A percentile compares a stretch with the other conserved stretches of the same genome.
Evolutionary conservation across 2,113 vertebrate species (phyloP).

Genomic region (Phyllopteryx taeniolatus): DNA sequence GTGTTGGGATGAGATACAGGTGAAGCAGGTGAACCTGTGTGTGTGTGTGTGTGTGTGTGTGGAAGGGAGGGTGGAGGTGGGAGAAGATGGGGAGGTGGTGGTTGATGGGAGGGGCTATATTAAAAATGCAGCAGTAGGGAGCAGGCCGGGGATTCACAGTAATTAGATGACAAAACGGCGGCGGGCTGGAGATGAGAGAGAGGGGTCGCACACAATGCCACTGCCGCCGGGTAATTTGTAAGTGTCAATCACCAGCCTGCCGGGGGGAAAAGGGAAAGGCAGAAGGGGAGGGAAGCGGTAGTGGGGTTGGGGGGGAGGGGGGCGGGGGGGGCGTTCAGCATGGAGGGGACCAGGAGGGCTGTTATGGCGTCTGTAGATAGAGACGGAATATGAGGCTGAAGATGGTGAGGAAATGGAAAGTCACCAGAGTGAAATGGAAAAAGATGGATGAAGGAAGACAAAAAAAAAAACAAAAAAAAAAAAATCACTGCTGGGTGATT

Average conservation of each 20-base stretch:
- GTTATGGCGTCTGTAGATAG: slow-evolving; percentile 14
- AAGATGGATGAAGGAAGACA: slow-evolving; percentile 12
- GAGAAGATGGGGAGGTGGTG: slow-evolving; percentile 11
- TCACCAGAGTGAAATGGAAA: slow-evolving; percentile 20
- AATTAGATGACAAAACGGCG: slow-evolving; percentile 99
- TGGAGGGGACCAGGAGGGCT: slow-evolving; percentile 12
- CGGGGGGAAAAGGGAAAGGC: slow-evolving; percentile 72
- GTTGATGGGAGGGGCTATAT: slow-evolving; percentile 69
- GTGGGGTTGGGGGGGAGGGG: slow-evolving; percentile 1
- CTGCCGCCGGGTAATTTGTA: slow-evolving; percentile 99
- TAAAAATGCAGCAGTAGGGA: slow-evolving; percentile 98
- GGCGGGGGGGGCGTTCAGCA: slow-evolving; percentile 2
- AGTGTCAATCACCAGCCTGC: slow-evolving; percentile 95
- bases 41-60: slow-evolving; percentile 7
- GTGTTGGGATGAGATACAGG: slow-evolving; percentile 49
- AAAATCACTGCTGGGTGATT: background rate
- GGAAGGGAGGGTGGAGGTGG: slow-evolving; percentile 3
- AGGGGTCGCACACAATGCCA: slow-evolving; percentile 98
- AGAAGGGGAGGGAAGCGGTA: slow-evolving; percentile 1
- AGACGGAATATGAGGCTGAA: slow-evolving; percentile 37
- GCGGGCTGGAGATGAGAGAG: slow-evolving; percentile 97
- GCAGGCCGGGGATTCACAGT: slow-evolving; percentile 98
- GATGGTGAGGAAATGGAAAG: slow-evolving; percentile 13
- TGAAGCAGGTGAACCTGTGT: slow-evolving; percentile 46
- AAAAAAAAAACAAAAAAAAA: too few species aligned